Evolutionary conservation across 2,797 vertebrate genomes (phyloP).

Genomic region (Caiman crocodilus): DNA sequence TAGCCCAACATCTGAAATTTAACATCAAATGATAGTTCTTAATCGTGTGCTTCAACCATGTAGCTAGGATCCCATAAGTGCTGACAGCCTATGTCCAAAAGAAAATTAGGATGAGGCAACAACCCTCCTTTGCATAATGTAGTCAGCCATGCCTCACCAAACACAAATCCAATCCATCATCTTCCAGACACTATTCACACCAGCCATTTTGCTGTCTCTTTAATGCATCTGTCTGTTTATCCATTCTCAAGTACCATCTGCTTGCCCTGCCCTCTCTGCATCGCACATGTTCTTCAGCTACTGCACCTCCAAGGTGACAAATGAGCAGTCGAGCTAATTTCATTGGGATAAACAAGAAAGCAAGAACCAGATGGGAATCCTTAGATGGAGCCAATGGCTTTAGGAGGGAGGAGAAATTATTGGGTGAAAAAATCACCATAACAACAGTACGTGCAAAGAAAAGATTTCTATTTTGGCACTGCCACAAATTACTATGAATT

Average conservation of each 20-base stretch:
- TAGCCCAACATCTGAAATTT: fast-evolving
- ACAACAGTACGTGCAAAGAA: constrained; percentile 72
- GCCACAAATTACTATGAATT: constrained; percentile 72
- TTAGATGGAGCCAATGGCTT: constrained; percentile 45
- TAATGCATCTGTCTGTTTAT: constrained; percentile 73
- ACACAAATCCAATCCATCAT: constrained; percentile 45
- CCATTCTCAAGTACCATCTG: constrained; percentile 67
- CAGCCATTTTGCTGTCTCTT: constrained; percentile 45
- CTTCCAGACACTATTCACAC: constrained; percentile 13
- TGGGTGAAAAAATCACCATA: constrained; percentile 75
- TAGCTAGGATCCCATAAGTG: fast-evolving
- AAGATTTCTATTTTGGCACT: constrained; percentile 70
- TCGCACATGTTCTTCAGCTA: constrained; percentile 15
- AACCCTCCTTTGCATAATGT: not conserved
- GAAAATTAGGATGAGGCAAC: not conserved
- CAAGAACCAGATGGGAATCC: constrained; percentile 79
- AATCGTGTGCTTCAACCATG: not conserved
- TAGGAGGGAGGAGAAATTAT: constrained; percentile 24
- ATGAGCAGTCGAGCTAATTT: constrained; percentile 80
- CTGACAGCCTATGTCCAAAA: not conserved
- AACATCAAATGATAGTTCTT: not conserved
- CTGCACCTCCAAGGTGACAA: constrained; percentile 76
- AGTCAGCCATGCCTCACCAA: not conserved
- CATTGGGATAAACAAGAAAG: constrained; percentile 62
- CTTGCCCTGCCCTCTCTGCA: constrained; percentile 40